Percentiles rank a stretch among this genome's conserved stretches.
Conservation (phyloP, 2,888 invertebrate species). For the Pelosia muscerda region DNA sequence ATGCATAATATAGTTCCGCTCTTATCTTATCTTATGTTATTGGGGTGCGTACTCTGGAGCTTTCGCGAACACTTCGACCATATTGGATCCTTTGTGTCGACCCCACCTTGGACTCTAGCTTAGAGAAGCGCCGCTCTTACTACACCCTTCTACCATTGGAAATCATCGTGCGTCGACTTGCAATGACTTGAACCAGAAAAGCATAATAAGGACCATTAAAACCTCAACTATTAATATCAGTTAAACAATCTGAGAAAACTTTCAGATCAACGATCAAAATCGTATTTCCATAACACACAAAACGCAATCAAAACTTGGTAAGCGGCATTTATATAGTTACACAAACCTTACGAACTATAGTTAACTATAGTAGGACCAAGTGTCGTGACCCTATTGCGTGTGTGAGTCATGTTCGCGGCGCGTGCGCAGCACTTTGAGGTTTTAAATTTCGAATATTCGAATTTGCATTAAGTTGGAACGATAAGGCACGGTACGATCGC, state of each 20-base stretch:
- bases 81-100: no score
- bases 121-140: no score
- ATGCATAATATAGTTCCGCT: no score
- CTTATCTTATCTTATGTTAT: no score
- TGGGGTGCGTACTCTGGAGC: no score
- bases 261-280: conserved; percentile 58
- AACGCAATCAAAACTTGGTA: conserved; percentile 80
- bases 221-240: no score
- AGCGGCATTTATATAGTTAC: conserved; percentile 66
- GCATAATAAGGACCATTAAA: no score
- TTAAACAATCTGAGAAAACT: not conserved
- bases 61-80: no score
- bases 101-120: no score
- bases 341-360: conserved; percentile 59
- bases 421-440: conserved; percentile 79
- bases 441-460: conserved; percentile 80
- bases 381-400: conserved; percentile 85
- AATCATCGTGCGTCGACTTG: no score
- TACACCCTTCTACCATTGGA: no score
- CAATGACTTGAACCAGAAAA: no score
- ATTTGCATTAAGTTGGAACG: conserved; percentile 66
- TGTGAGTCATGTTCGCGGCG: conserved; percentile 81
- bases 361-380: conserved; percentile 59
- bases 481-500: conserved; percentile 68
- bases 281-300: conserved; percentile 52